Evolutionary conservation across 2,888 invertebrate species (phyloP), one percentile per base, ranked within the genome.

Genomic region (Megaustenia siamemsis): DNA sequence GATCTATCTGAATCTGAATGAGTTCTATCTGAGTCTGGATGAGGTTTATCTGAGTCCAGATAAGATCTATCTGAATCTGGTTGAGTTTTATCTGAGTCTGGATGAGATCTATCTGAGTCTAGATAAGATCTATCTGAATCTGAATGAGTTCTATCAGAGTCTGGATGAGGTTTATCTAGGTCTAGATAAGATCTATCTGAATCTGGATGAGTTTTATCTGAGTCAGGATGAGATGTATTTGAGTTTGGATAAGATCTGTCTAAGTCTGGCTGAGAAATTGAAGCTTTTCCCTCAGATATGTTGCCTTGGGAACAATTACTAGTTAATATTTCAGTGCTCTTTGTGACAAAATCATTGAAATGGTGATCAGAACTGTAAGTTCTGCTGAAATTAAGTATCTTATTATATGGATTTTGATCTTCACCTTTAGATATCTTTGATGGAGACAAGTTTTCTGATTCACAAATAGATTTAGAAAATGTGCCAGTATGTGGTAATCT

Each of bases 241-340:
- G 15, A 15, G 53, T 53, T 53, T 10, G 53, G 53, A 10, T 53
- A 21, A 15, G 21, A 15, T 10, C 21, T 53, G 53, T 53, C 1
- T 15, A 21, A 53, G 15, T 15, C 1, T 6, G 35, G 68, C 21
- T 68, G 38, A 68, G 38, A 38, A 38, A 21, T 15, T 38, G 21
- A 21, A 68, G 21, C 0, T 5, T n/a, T 63, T 28, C 38, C 56
- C 15, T 60, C 56, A 12, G 69, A n/a, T n/a, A n/a, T 28, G 15
- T 69, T 69, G 38, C 32, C 18, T 5, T 80, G 68, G n/a, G 80
- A 69, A 28, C 43, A 38, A 40, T 28, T 60, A 24, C 43, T 77
- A 5, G 53, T 32, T 12, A 24, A 43, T 15, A 15, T 49, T 49
- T 49, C 28, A n/a, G 53, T 53, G 12, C 45, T 45, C 12, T 45